These are phyloP conservation scores for Hoplostethus mediterraneus DNA, from an alignment of 2,797 vertebrate genomes.

Conservation along the genomic window DNA sequence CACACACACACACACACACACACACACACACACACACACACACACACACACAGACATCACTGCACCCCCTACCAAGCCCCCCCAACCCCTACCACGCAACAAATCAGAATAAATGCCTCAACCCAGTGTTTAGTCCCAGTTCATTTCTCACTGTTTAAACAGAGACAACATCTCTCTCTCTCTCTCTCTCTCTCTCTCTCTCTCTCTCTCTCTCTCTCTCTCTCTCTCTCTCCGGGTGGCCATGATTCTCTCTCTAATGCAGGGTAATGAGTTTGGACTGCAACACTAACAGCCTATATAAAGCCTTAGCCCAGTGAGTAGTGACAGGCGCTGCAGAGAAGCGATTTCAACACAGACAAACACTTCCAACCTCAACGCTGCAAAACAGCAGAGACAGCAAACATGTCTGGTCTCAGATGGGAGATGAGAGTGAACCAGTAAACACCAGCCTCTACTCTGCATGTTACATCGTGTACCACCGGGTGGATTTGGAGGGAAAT, in stretches of 20 bases:
- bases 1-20: not conserved
- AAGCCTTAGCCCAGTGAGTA: constrained; percentile 53
- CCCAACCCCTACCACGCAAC: not conserved
- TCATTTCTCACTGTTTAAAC: constrained; percentile 63
- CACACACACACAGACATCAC: not conserved
- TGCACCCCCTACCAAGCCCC: not conserved
- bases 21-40: not conserved
- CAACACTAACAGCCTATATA: constrained; percentile 74
- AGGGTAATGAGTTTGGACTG: constrained; percentile 73
- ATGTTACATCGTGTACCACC: too few species aligned
- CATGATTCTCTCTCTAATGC: constrained; percentile 48
- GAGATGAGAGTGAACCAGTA: not conserved
- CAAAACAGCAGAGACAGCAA: constrained; percentile 10
- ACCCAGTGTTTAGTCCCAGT: constrained; percentile 30
- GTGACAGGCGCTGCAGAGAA: constrained; percentile 35
- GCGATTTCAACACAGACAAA: constrained; percentile 52
- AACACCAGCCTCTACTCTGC: not conserved
- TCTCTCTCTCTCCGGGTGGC: constrained; percentile 46
- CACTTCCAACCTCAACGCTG: constrained; percentile 9
- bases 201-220: constrained; percentile 1
- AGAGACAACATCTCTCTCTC: constrained; percentile 28
- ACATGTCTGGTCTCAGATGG: too few species aligned
- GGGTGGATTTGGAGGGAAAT: too few species aligned
- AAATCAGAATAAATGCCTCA: constrained; percentile 31
- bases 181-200: constrained; percentile 1